phyloP scores from a whole-genome alignment of 2,113 vertebrate species.

The Glaucomys volans region DNA sequence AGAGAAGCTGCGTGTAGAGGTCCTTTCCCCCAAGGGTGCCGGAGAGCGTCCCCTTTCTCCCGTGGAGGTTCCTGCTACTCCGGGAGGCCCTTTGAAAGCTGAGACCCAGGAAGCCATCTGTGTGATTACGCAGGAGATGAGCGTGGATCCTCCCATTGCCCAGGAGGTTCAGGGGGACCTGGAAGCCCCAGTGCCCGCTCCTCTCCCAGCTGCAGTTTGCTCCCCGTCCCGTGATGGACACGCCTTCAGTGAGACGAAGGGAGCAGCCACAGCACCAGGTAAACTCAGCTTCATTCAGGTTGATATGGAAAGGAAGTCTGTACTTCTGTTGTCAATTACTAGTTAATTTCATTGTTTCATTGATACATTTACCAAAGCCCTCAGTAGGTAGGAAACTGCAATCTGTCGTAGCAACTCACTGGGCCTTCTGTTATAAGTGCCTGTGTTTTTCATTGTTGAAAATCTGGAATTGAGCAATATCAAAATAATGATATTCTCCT shows the following conservation, averaged over 20 bases:
- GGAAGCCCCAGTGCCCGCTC: background rate
- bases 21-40: background rate
- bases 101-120: constrained; percentile 37
- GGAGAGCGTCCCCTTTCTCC: background rate
- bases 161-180: background rate
- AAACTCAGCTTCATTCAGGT: background rate
- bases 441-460: background rate
- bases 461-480: background rate
- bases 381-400: background rate
- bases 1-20: constrained; percentile 59
- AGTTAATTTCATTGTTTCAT: constrained; percentile 4
- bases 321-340: background rate
- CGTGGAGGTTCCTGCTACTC: constrained; percentile 36
- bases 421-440: background rate
- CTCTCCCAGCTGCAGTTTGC: background rate
- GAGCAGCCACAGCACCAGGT: constrained; percentile 68
- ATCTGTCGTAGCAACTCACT: too few species aligned
- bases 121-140: background rate
- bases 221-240: background rate
- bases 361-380: constrained; percentile 24
- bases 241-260: background rate
- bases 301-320: background rate
- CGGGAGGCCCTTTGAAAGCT: constrained; percentile 27
- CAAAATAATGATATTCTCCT: background rate
- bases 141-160: background rate